Base-by-base conservation (phyloP, 1,140 invertebrate species). In the Camponotus floridanus region DNA sequence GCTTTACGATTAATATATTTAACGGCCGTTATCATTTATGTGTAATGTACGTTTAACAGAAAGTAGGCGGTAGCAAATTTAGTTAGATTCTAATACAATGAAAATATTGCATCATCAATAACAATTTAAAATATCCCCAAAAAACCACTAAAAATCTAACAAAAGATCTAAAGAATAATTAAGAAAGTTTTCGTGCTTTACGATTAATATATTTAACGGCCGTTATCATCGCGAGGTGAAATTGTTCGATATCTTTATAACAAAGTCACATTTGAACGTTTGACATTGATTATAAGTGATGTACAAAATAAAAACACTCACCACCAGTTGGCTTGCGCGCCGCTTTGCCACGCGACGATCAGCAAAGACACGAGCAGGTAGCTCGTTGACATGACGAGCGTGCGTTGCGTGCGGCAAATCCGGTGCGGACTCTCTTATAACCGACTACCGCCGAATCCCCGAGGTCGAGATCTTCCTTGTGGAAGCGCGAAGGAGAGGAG, bases 281-380 rank as follows among this genome's bases (percentile, higher is more conserved):
- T 26, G 26, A 26, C 0, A 26, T 26, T 26, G 26, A 26, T 26
- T 26, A 26, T 0, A 26, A 26, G 26, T 26, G 26, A 26, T 26
- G 26, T 26, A 74, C 2, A n/a, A 61, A n/a, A n/a, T 4, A 76
- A 76, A 76, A 8, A 62, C 18, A 45, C 94, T 94, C 86, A 95
- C 94, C 94, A 95, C 94, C 94, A 95, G 88, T 95, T 95, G 55
- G 94, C 94, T 76, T 91, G 90, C 71, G 90, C 94, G 80, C 94
- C 92, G 86, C 93, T 92, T 81, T 92, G 92, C 88, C 91, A 90
- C 86, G 92, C 92, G 90, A 94, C 84, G 87, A 94, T 86, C 89
- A 94, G 76, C 78, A 94, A 86, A 65, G 91, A 89, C 84, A 94
- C 67, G 65, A 90, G 71, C 78, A 92, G 76, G 64, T 94, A 83